phyloP scores from a whole-genome alignment of 2,113 vertebrate genomes.

The Noturus placidus region DNA sequence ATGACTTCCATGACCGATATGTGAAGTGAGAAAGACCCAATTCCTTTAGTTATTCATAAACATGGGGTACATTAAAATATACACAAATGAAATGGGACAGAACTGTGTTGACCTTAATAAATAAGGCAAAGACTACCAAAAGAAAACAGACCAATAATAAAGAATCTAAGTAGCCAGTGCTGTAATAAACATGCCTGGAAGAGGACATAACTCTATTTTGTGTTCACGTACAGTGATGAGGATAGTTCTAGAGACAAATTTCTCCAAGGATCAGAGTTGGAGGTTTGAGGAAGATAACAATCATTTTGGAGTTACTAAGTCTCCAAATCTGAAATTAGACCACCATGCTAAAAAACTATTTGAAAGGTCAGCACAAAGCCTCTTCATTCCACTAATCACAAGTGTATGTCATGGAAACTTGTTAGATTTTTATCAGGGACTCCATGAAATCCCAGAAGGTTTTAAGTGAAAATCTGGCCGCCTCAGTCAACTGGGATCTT shows the following conservation, averaged over 20 bases:
- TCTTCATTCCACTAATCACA: not conserved
- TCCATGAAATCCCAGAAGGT: not conserved
- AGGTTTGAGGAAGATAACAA: not conserved
- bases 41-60: not conserved
- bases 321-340: not conserved
- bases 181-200: not conserved
- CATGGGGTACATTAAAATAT: not conserved
- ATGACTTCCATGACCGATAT: not conserved
- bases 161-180: not conserved
- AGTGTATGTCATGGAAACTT: not conserved
- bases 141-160: not conserved
- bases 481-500: not conserved
- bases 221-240: not conserved
- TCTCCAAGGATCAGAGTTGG: not conserved
- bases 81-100: not conserved
- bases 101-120: not conserved
- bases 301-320: not conserved
- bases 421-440: not conserved
- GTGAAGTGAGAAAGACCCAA: not conserved
- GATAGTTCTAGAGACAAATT: not conserved
- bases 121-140: not conserved
- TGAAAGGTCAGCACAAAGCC: not conserved
- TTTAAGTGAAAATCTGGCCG: not conserved
- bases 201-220: not conserved
- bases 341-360: not conserved